phyloP scores from a whole-genome alignment of 2,797 vertebrate genomes.

The Bradypus variegatus region DNA sequence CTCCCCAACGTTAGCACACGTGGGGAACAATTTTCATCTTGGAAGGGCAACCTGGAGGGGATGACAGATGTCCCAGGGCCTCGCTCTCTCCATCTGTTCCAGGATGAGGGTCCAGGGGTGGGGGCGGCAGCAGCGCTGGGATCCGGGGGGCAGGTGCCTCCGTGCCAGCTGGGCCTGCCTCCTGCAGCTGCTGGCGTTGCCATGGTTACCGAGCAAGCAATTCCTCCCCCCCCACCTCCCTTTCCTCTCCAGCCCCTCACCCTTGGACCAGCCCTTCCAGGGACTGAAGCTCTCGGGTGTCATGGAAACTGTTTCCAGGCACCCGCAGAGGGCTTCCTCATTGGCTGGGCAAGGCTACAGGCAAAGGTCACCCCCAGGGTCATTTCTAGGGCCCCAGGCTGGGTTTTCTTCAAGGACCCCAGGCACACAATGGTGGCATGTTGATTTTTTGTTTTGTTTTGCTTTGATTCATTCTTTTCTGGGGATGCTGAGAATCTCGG shows the following conservation, averaged over 20 bases:
- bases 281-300: slow-evolving; percentile 27
- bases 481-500: neutral
- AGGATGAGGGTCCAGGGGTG: neutral
- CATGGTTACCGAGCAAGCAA: slow-evolving; percentile 31
- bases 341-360: slow-evolving; percentile 23
- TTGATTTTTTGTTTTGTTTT: neutral
- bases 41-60: neutral
- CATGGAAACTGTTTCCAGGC: slow-evolving; percentile 61
- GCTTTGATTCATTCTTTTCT: neutral
- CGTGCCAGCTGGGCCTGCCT: slow-evolving; percentile 21
- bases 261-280: slow-evolving; percentile 43
- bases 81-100: neutral
- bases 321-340: neutral
- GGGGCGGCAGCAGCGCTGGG: neutral
- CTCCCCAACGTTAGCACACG: accelerated
- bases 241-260: slow-evolving; percentile 19
- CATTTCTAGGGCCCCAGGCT: neutral
- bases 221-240: neutral
- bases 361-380: slow-evolving; percentile 37
- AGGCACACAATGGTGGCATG: accelerated
- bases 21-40: neutral
- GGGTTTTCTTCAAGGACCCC: neutral
- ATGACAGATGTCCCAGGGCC: neutral
- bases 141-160: neutral
- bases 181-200: slow-evolving; percentile 1